Evolutionary conservation across 2,113 vertebrate species (phyloP), one percentile per base, ranked within the genome.

Genomic region (Xiphias gladius): DNA sequence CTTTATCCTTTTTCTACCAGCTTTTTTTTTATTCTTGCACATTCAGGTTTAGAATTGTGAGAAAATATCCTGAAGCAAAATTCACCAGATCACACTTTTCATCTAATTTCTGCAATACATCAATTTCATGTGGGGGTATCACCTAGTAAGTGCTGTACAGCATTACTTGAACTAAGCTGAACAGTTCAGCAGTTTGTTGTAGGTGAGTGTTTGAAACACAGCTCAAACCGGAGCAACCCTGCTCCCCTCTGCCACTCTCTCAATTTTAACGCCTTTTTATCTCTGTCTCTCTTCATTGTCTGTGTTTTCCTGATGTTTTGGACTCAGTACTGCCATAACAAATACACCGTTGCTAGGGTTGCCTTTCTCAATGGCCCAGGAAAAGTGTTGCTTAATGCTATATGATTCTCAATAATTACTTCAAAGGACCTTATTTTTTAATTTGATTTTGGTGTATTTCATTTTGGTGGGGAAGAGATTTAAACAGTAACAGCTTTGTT

Each of bases 271-370:
- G 1, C 43, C 35, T 69, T 58, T 79, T 67, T 72, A 54, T 74
- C 52, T 67, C 22, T 14, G 35, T 72, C 71, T 74, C 58, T 43
- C 16, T 69, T 69, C 7, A 19, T 80, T 68, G 68, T 71, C n/a
- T 0, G 20, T 67, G 35, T 80, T 85, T 73, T 64, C 71, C 52
- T 82, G 73, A 82, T 48, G 24, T 22, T 83, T 84, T 84, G 74
- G 76, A 73, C 65, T 46, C 28, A 26, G 58, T 48, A 2, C 58
- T 66, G 43, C 79, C 82, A 87, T 76, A 92, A 91, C 83, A 92
- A 94, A 94, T 22, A 92, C 50, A 85, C 26, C 32, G 90, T 89
- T 89, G 65, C 77, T 66, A 83, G 81, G 83, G 93, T 37, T 67
- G 78, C 63, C 0, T 75, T 72, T 76, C 75, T 66, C 48, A 37